These are phyloP conservation scores for Bufotes viridis DNA, from an alignment of 2,797 vertebrate species.

Conservation along the genomic window DNA sequence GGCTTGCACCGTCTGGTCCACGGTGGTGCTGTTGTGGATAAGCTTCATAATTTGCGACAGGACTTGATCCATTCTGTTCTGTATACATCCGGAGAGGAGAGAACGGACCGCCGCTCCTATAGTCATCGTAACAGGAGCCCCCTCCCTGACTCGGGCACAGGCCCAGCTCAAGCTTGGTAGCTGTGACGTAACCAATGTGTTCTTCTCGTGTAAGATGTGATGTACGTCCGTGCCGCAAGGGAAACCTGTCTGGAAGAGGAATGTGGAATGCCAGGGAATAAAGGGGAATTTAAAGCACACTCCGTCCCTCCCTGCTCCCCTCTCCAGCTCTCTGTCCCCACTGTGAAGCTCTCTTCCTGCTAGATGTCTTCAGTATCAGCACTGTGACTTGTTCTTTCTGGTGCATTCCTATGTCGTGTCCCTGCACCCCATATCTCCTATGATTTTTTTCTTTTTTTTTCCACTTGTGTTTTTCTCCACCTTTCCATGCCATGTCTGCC, in stretches of 20 bases:
- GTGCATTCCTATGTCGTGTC: constrained; percentile 69
- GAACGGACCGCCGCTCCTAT: background rate
- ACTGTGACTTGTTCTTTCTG: constrained; percentile 80
- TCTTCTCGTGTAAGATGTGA: constrained; percentile 26
- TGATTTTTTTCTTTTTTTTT: constrained; percentile 55
- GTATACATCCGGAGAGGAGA: constrained; percentile 37
- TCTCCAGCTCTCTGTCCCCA: constrained; percentile 67
- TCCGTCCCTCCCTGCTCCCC: constrained; percentile 54
- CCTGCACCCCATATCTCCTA: constrained; percentile 32
- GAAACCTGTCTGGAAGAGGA: constrained; percentile 63
- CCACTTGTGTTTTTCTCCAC: constrained; percentile 66
- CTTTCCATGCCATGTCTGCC: constrained; percentile 66
- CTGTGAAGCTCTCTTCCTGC: constrained; percentile 72
- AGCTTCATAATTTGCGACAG: background rate
- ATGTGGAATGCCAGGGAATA: constrained; percentile 45
- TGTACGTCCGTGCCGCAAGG: constrained; percentile 64
- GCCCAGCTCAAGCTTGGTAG: constrained; percentile 51
- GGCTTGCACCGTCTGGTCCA: background rate
- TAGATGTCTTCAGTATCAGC: constrained; percentile 81
- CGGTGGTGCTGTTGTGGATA: constrained; percentile 6
- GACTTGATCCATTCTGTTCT: background rate
- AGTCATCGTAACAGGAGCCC: constrained; percentile 8
- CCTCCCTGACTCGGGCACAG: constrained; percentile 57
- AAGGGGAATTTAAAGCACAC: constrained; percentile 63
- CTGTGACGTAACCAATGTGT: constrained; percentile 57